Base-by-base conservation (phyloP, 2,113 vertebrate species). In the Cygnus atratus region DNA sequence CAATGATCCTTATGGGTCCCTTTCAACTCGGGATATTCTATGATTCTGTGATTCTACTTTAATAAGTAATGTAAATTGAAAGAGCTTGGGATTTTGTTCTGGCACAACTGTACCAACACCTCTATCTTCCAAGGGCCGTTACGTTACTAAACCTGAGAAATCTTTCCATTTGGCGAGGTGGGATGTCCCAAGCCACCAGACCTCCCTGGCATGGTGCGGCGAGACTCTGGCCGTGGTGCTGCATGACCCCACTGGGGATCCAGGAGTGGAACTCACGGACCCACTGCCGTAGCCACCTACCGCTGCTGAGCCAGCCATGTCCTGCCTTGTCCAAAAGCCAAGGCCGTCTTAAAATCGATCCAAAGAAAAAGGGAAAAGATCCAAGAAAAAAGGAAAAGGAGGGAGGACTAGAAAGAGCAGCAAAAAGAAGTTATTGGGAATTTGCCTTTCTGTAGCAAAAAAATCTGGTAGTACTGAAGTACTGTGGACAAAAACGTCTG, bases 251-350 rank as follows among this genome's bases (percentile, higher is more conserved):
- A 18, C 3, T 2, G 1, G 20, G 15, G 11, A 14, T 12, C 44
- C 2, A 35, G 25, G 39, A 35, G 37, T 24, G 3, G 12, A 39
- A 39, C 39, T 39, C 39, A 39, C 8, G 3, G 35, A 54, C 6
- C 24, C 31, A 11, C 20, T 6, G 39, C 54, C 10, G 26, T 7
- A 24, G 65, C 9, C 5, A 11, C 20, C 48, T 11, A 29, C 13
- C 5, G 2, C 1, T 4, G 20, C 28, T 6, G 6, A 17, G 22
- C 2, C 35, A 28, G n/a, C 13, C 8, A 11, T 8, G 10, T 13
- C 35, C 75, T 13, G 21, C 10, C 35, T 9, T 8, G 44, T 26
- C 21, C 3, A 11, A 12, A 61, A 43, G 63, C 3, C 26, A 48
- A 54, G 5, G 7, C 1, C 3, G 25, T 9, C 54, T 33, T 68